phyloP scores from a whole-genome alignment of 2,797 vertebrate genomes.

The Lophius americanus region DNA sequence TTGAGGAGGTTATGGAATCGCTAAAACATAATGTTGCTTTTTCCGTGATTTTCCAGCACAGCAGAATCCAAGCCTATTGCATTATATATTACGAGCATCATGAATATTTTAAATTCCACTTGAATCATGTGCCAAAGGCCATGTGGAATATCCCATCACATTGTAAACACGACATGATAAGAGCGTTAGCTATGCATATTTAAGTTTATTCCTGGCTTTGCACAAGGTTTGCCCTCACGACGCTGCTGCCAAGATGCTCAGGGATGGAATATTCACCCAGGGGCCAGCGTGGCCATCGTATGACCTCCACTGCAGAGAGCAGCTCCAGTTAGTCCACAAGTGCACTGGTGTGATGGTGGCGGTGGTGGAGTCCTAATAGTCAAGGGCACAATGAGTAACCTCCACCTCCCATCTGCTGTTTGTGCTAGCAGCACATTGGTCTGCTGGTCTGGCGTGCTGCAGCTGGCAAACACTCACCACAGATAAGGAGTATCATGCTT shows the following conservation, averaged over 20 bases:
- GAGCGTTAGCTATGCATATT: slow-evolving; percentile 36
- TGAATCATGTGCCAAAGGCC: slow-evolving; percentile 19
- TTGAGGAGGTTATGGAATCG: slow-evolving; percentile 44
- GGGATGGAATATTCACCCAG: slow-evolving; percentile 54
- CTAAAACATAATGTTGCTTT: slow-evolving; percentile 38
- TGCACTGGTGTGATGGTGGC: slow-evolving; percentile 48
- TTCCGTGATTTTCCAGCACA: slow-evolving; percentile 32
- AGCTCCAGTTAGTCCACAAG: slow-evolving; percentile 25
- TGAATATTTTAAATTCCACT: slow-evolving; percentile 48
- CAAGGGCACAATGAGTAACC: slow-evolving; percentile 62
- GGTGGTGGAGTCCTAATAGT: slow-evolving; percentile 48
- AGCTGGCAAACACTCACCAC: slow-evolving; percentile 24
- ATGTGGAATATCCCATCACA: slow-evolving; percentile 22
- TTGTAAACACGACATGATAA: slow-evolving; percentile 41
- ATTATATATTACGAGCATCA: slow-evolving; percentile 33
- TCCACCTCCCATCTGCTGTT: slow-evolving; percentile 53
- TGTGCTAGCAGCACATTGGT: slow-evolving; percentile 33
- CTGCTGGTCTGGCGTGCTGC: not conserved
- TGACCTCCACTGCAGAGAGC: slow-evolving; percentile 47
- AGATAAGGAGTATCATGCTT: slow-evolving; percentile 33
- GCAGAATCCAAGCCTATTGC: slow-evolving; percentile 32
- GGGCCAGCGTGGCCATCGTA: slow-evolving; percentile 46
- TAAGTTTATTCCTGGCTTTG: slow-evolving; percentile 14
- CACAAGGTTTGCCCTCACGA: slow-evolving; percentile 11
- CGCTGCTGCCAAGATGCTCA: slow-evolving; percentile 40